These are phyloP conservation scores for Endomychus coccineus DNA, from an alignment of 2,888 invertebrate genomes.

Conservation along the genomic window DNA sequence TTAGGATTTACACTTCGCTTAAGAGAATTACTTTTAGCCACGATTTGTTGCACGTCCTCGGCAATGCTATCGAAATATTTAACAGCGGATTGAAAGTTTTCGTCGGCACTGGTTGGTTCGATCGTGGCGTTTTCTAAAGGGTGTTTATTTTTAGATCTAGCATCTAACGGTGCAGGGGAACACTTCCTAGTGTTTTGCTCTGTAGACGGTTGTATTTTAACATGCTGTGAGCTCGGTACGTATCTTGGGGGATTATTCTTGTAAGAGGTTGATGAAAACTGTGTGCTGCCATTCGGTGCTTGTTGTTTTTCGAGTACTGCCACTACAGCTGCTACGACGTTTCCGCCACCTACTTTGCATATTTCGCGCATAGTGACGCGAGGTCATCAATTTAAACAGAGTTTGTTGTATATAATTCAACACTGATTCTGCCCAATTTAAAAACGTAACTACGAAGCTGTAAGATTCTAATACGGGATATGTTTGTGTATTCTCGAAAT, in stretches of 20 bases:
- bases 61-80: slow-evolving; percentile 40
- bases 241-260: neutral
- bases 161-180: slow-evolving; percentile 15
- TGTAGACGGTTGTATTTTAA: neutral
- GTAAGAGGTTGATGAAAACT: neutral
- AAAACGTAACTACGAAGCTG: too few species aligned
- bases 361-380: slow-evolving; percentile 10
- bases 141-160: slow-evolving; percentile 29
- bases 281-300: neutral
- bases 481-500: too few species aligned
- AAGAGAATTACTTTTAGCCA: slow-evolving; percentile 25
- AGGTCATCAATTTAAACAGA: too few species aligned
- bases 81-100: slow-evolving; percentile 37
- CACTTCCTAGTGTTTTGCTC: slow-evolving; percentile 2
- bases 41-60: slow-evolving; percentile 38
- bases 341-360: slow-evolving; percentile 36
- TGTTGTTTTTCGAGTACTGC: slow-evolving; percentile 44
- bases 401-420: too few species aligned
- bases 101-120: slow-evolving; percentile 36
- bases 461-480: too few species aligned
- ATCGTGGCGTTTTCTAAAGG: slow-evolving; percentile 21
- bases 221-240: too few species aligned
- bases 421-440: too few species aligned
- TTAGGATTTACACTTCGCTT: too few species aligned
- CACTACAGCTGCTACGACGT: slow-evolving; percentile 55